Evolutionary conservation across 2,113 vertebrate species (phyloP), one percentile per base, ranked within the genome.

Genomic region (Salvelinus alpinus): DNA sequence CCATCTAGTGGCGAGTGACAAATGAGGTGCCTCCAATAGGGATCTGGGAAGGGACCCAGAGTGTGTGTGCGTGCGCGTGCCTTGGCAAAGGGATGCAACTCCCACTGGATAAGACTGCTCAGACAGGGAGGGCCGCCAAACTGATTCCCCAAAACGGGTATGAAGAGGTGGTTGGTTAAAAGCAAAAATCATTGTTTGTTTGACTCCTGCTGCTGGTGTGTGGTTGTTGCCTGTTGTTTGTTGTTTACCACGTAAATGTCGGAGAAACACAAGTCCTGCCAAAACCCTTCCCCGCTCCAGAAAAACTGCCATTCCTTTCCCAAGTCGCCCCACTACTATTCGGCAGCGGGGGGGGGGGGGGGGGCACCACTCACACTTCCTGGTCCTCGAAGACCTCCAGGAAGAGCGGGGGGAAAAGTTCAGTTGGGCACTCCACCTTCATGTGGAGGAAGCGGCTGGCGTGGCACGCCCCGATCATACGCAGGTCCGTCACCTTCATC

Each of bases 401-500:
- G 93, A 99, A 99, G 85, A 99, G 94, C 0, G 98, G 97, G 54
- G 97, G 97, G 82, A 99, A 99, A 81, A 99, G 95, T 95, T 99
- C 98, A 18, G 94, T 99, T 90, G 97, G 98, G 88, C 98, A 99
- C 88, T 99, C 97, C 94, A 99, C 97, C 93, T 99, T 99, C 98
- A 99, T 99, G 94, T 99, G 98, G 83, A 99, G 96, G 95, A 99
- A 99, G 89, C 97, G 96, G 93, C 96, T 98, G 92, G 97, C 97
- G 24, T 99, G 98, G 91, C 98, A 99, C 81, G 98, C 97, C 76
- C 98, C 97, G 0, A 99, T 99, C 97, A 99, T 99, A 82, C 98
- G 92, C 89, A 99, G 96, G 89, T 99, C 98, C 38, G 98, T 99
- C 93, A 99, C 98, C 94, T 99, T 99, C 98, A 99, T 99, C 92